Conservation (phyloP, 1,140 invertebrate genomes). For the Berghia stephanieae region DNA sequence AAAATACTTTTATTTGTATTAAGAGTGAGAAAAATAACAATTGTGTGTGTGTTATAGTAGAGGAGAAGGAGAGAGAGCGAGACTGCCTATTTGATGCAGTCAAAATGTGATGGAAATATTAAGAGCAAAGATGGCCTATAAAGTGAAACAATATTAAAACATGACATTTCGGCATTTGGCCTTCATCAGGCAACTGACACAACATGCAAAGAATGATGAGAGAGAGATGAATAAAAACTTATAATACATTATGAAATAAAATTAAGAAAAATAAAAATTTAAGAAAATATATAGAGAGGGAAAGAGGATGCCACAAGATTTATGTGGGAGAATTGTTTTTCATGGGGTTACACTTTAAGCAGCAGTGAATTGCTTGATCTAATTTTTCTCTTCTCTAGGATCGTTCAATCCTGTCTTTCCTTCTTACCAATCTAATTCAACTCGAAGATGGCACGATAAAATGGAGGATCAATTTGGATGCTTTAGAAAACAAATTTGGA, state of each 20-base stretch:
- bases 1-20: too few species aligned
- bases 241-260: neutral
- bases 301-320: neutral
- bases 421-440: constrained; percentile 81
- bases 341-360: too few species aligned
- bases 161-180: too few species aligned
- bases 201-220: too few species aligned
- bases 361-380: neutral
- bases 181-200: too few species aligned
- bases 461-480: constrained; percentile 81
- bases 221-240: neutral
- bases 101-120: too few species aligned
- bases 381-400: constrained; percentile 59
- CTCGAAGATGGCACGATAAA: constrained; percentile 71
- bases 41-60: too few species aligned
- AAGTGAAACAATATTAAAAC: too few species aligned
- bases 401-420: constrained; percentile 72
- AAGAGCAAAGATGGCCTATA: too few species aligned
- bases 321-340: neutral
- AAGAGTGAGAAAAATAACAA: too few species aligned
- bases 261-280: neutral
- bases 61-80: too few species aligned
- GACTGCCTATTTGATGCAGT: too few species aligned
- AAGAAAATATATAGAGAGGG: neutral
- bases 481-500: constrained; percentile 75